These are phyloP conservation scores for Drosophila micromelanica DNA, from an alignment of 1,140 invertebrate genomes.

Conservation along the genomic window DNA sequence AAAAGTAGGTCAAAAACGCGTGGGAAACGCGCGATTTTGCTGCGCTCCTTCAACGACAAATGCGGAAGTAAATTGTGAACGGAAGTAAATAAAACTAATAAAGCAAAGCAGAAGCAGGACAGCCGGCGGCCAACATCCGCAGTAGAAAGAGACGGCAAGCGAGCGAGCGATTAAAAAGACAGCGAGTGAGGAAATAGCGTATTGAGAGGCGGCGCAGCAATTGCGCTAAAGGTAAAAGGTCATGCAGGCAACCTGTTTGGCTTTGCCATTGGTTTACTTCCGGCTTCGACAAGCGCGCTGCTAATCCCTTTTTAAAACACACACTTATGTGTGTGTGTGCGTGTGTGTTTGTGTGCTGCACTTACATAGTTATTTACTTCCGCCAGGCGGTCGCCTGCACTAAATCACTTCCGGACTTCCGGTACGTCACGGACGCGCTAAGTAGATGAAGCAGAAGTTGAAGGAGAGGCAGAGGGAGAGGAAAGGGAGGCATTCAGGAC, in stretches of 20 bases:
- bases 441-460: constrained; percentile 18
- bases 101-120: constrained; percentile 45
- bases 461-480: not conserved
- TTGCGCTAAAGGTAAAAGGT: constrained; percentile 68
- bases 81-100: constrained; percentile 83
- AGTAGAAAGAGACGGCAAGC: not conserved
- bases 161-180: not conserved
- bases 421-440: constrained; percentile 53
- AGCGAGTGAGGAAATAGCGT: not conserved
- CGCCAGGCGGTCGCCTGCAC: constrained; percentile 64
- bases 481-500: constrained; percentile 31
- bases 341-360: constrained; percentile 35
- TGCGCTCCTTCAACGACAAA: not conserved
- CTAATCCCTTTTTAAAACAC: constrained; percentile 61
- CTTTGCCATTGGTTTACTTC: constrained; percentile 66
- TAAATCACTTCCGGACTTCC: constrained; percentile 83
- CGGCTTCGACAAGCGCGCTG: constrained; percentile 33
- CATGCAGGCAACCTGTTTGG: constrained; percentile 66
- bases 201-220: constrained; percentile 23
- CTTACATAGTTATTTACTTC: constrained; percentile 71
- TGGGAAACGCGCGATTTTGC: constrained; percentile 40
- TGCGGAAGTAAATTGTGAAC: constrained; percentile 53
- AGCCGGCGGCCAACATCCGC: constrained; percentile 62
- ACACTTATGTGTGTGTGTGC: not conserved
- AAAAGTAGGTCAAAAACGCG: constrained; percentile 74